Evolutionary conservation across 2,797 vertebrate species (phyloP).

Genomic region (Eptatretus atami): DNA sequence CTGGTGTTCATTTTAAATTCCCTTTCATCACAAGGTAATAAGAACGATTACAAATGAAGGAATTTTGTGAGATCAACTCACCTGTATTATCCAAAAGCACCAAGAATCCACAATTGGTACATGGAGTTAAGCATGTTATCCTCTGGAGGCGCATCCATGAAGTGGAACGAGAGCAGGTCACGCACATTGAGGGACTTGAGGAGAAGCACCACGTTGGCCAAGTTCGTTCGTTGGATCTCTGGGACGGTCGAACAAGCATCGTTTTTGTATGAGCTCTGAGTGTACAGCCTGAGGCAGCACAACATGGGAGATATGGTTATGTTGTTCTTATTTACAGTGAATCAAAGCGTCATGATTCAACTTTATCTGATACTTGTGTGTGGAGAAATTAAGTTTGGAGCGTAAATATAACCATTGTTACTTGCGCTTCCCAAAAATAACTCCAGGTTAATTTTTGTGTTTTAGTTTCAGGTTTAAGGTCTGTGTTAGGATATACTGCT

Average conservation of each 20-base stretch:
- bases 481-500: too few relatives aligned
- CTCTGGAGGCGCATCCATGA: slow-evolving; percentile 91
- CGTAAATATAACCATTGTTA: too few relatives aligned
- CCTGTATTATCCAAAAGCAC: slow-evolving; percentile 89
- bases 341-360: slow-evolving; percentile 10
- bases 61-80: slow-evolving; percentile 11
- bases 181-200: slow-evolving; percentile 85
- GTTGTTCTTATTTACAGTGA: slow-evolving; percentile 83
- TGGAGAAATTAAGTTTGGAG: too few relatives aligned
- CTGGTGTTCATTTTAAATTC: background rate
- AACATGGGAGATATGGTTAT: slow-evolving; percentile 72
- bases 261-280: slow-evolving; percentile 83
- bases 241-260: slow-evolving; percentile 90
- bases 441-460: too few relatives aligned
- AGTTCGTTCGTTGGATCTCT: slow-evolving; percentile 87
- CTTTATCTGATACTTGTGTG: too few relatives aligned
- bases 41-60: background rate
- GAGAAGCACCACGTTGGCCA: slow-evolving; percentile 77
- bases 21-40: background rate
- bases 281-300: slow-evolving; percentile 36
- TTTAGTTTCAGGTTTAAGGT: too few relatives aligned
- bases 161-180: slow-evolving; percentile 83
- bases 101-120: slow-evolving; percentile 96
- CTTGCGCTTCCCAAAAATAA: too few relatives aligned
- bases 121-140: slow-evolving; percentile 99